Conservation (phyloP, 1,140 invertebrate species). For the Drosophila saltans region DNA sequence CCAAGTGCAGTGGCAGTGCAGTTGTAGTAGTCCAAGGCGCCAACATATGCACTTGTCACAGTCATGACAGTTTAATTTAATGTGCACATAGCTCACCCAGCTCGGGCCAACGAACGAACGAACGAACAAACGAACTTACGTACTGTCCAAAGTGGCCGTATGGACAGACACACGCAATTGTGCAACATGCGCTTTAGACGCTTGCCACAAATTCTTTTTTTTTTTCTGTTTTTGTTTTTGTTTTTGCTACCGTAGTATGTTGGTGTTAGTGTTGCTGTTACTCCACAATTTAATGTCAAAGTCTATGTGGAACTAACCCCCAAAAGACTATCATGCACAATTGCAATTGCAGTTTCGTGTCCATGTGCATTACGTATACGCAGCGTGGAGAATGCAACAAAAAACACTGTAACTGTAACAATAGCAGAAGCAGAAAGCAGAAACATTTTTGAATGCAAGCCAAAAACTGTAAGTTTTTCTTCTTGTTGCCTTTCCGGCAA, state of each 20-base stretch:
- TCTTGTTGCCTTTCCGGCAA: constrained; percentile 42
- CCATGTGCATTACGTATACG: constrained; percentile 70
- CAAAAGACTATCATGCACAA: constrained; percentile 29
- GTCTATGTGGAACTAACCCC: constrained; percentile 47
- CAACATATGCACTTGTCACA: constrained; percentile 82
- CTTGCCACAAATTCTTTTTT: constrained; percentile 30
- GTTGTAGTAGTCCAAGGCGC: constrained; percentile 59
- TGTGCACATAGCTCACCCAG: constrained; percentile 76
- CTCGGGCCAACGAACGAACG: constrained; percentile 7
- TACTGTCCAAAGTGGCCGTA: not conserved
- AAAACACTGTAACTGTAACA: constrained; percentile 10
- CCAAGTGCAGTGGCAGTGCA: constrained; percentile 60
- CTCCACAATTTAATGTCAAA: constrained; percentile 77
- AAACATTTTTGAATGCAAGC: constrained; percentile 71
- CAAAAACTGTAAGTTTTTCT: constrained; percentile 52
- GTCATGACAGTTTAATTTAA: constrained; percentile 81
- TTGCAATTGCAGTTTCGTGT: constrained; percentile 45
- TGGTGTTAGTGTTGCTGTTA: constrained; percentile 25
- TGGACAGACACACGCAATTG: constrained; percentile 74
- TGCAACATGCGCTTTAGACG: constrained; percentile 73
- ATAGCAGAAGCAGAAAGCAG: constrained; percentile 22
- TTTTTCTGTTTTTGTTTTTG: constrained; percentile 21
- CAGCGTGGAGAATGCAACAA: constrained; percentile 38
- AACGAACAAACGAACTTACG: not conserved
- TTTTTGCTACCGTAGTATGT: not conserved